phyloP scores from a whole-genome alignment of 2,113 vertebrate species.

The Limnothrissa miodon region DNA sequence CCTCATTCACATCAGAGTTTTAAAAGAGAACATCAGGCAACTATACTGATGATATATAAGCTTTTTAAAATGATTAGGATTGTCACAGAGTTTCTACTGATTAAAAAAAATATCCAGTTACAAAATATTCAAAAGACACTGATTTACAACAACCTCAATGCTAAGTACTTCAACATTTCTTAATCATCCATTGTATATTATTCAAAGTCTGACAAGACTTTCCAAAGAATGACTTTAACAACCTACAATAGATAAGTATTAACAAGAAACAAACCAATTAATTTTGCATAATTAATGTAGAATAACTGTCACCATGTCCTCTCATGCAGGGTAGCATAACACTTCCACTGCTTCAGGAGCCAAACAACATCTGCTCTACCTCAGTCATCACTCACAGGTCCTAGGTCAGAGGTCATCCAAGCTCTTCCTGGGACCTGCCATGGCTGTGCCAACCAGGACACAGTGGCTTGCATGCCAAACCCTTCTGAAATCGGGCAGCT shows the following conservation, averaged over 20 bases:
- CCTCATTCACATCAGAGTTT: not conserved
- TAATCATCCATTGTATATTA: not conserved
- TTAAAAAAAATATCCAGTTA: not conserved
- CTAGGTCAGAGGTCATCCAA: not conserved
- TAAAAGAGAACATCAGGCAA: not conserved
- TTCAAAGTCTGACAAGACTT: no score
- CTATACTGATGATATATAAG: not conserved
- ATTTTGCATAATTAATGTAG: not conserved
- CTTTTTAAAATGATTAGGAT: not conserved
- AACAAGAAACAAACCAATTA: not conserved
- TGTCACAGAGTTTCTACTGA: slow-evolving; percentile 9
- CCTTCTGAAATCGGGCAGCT: not conserved
- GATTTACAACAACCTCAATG: not conserved
- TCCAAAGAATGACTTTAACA: slow-evolving; percentile 4
- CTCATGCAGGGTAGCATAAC: not conserved
- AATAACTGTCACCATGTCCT: not conserved
- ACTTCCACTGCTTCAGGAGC: not conserved
- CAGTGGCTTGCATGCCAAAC: not conserved
- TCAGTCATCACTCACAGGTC: not conserved
- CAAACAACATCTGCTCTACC: not conserved
- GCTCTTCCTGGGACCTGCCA: slow-evolving; percentile 1
- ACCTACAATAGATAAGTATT: not conserved
- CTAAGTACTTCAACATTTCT: not conserved
- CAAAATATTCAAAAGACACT: not conserved
- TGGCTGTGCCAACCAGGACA: slow-evolving; percentile 10